Evolutionary conservation across 1,140 invertebrate species (phyloP), one percentile per base, ranked within the genome.

Genomic region (Orius insidiosus): DNA sequence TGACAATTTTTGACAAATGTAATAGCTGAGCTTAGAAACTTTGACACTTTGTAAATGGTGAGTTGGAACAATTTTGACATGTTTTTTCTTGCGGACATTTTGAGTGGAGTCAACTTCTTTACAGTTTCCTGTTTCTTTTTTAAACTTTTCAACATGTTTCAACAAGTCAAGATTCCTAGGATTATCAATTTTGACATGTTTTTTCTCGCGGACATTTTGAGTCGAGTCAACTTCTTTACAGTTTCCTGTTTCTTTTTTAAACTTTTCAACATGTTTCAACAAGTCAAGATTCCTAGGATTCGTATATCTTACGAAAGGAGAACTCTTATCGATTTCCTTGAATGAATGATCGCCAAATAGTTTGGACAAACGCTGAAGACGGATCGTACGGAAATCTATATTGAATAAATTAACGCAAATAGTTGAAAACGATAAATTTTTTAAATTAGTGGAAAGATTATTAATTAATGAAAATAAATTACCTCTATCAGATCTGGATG

Each of bases 21-120:
- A 48, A 30, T 42, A 48, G 42, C 38, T 32, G 18, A 48, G 18
- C 10, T 8, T 41, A 1, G 46, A 48, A 18, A 40, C 14, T 48
- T n/a, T 15, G 32, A 39, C 31, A 7, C 18, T 41, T 31, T 40
- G 19, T 14, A 48, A 32, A 33, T 10, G 30, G 2, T 33, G 30
- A 14, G 34, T 24, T 13, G 42, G 24, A 7, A 24, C 24, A 7
- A 24, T 7, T 24, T 24, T 24, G 24, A 7, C 7, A 24, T 24
- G 24, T 24, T 24, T 24, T 24, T 24, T 24, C 24, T 24, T 7
- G 3, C 3, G 24, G 3, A 24, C 24, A 7, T 24, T 24, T 7
- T 7, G 24, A 24, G 7, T 24, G 3, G 24, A 3, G 3, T 24
- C 24, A 24, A n/a, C n/a, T n/a, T 24, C 24, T 4, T 24, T 24